Conservation (phyloP, 2,113 vertebrate species). For the Phrynocephalus versicolor region DNA sequence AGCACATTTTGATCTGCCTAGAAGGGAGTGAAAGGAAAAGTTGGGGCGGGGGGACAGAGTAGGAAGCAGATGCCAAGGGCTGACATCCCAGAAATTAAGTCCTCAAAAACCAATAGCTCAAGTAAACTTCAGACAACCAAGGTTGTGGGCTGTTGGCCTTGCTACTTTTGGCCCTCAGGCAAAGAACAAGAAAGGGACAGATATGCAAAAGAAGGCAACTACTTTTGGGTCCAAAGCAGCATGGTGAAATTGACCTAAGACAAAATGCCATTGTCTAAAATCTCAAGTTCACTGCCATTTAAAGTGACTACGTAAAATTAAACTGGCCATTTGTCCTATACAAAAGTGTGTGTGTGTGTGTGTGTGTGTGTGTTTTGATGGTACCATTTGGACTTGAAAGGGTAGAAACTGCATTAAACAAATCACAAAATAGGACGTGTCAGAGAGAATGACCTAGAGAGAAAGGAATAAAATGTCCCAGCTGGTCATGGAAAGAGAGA, state of each 20-base stretch:
- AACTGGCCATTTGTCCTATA: not conserved
- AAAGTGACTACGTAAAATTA: not conserved
- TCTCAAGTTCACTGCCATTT: not conserved
- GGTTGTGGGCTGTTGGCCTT: not conserved
- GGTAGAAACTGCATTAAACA: not conserved
- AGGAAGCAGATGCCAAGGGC: not conserved
- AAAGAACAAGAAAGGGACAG: not conserved
- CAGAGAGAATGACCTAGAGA: not conserved
- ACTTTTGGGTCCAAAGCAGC: no score
- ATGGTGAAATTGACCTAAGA: not conserved
- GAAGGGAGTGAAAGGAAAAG: not conserved
- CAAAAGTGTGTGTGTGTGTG: no score
- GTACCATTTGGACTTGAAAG: not conserved
- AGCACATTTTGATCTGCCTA: not conserved
- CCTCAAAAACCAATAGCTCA: not conserved
- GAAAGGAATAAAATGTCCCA: fast-evolving
- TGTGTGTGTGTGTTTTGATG: no score
- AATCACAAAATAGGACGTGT: not conserved
- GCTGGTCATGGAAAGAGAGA: not conserved
- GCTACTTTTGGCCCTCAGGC: not conserved
- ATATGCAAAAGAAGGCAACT: not conserved
- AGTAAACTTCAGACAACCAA: not conserved
- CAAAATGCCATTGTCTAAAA: not conserved
- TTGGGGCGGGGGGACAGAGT: not conserved
- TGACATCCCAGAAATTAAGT: no score